Base-by-base conservation (phyloP, 2,797 vertebrate species). In the Sebastiscus tertius region DNA sequence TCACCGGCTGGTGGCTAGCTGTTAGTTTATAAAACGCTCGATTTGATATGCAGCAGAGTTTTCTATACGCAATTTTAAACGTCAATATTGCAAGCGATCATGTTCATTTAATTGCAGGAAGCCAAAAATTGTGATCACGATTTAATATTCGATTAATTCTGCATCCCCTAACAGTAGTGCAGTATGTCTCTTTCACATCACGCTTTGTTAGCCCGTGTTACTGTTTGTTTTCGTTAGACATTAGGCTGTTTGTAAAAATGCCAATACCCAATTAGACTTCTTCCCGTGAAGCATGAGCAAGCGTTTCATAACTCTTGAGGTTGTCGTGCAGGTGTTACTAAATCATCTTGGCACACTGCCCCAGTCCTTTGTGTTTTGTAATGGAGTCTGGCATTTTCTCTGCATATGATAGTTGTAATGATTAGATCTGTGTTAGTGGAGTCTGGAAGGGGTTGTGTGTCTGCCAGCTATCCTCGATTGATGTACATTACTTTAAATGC, bases 301-400 rank as follows among this genome's bases (percentile, higher is more conserved):
- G 26, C 52, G 70, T 31, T 71, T 74, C 3, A 22, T 18, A 59
- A 70, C 14, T 79, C 36, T 36, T 55, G 39, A 54, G 42, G 11
- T 6, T 24, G 55, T 36, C 1, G 8, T 33, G 54, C 82, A 76
- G 72, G 55, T 71, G 66, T 73, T 75, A 20, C 12, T 63, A 42
- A 79, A 69, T 31, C 11, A 13, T 56, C 42, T 74, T 67, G 72
- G 71, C 79, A 63, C 24, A 16, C 39, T 39, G 61, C 72, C 49
- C 34, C n/a, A 7, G n/a, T 36, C 22, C 62, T 66, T 56, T 80
- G 46, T 63, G 39, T 62, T 62, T 42, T 61, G 29, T 68, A 68
- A 49, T 52, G 42, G 24, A 62, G 61, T 73, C 59, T 73, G 59
- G 6, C 20, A 42, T 59, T 66, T 42, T 54, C 67, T 49, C 11